Evolutionary conservation across 2,113 vertebrate species (phyloP), one percentile per base, ranked within the genome.

Genomic region (Apteryx mantelli): DNA sequence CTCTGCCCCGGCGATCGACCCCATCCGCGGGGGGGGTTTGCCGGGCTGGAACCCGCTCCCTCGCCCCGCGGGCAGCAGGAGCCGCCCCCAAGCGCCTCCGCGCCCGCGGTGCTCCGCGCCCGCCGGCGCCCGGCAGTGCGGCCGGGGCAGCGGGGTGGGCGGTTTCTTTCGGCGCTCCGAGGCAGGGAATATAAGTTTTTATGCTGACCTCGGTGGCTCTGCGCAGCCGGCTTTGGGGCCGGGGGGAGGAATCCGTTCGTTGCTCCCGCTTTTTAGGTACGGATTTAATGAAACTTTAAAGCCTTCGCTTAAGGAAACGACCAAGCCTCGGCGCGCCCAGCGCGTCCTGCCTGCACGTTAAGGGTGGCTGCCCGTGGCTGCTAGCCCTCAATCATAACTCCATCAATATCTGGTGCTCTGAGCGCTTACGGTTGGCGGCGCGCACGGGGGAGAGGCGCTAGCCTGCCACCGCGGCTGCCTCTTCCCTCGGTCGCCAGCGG

Each of bases 301-400:
- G 50, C 46, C 24, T 30, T 26, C 14, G 68, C 84, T 68, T 7
- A 75, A 58, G 88, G 60, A 74, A 93, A 79, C 63, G 32, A 19
- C 13, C 36, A 11, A 89, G 90, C 32, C 82, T 86, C 60, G 64
- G 77, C 65, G 65, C 40, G 28, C 71, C 74, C 84, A 56, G 80
- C 74, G 76, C 61, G 68, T 58, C 76, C 89, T 13, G 68, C 26
- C 85, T 58, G 71, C 88, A 87, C 91, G 17, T 34, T 69, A 14
- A 75, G 71, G 93, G 95, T 40, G 85, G 83, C 91, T 81, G 92
- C 82, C 82, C 22, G 92, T 14, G 46, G 28, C 96, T 83, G 88
- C 89, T 91, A 83, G 92, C 84, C 92, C 91, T 91, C 95, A 92
- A 52, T 97, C 96, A 95, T 34, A 97, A 92, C 75, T 60, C 74